A percentile compares a stretch with the other conserved stretches of the same genome.
phyloP scores from a whole-genome alignment of 30 jellyfish, hydroid and myxozoan genomes.

The Morbakka virulenta region DNA sequence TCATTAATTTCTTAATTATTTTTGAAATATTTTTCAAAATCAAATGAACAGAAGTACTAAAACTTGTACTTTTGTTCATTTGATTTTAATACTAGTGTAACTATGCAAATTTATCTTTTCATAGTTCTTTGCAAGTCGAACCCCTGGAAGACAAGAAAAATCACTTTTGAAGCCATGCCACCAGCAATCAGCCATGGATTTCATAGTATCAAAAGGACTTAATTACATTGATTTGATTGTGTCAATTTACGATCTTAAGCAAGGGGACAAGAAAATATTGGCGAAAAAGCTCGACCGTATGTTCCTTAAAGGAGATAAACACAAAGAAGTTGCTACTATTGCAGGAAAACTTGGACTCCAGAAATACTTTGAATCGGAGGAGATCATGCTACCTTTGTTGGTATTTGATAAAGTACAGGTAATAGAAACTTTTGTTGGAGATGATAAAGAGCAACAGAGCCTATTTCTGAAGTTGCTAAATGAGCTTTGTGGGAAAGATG shows the following conservation, averaged over 20 bases:
- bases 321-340: conserved; percentile 67
- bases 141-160: neutral
- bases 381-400: conserved; percentile 69
- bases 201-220: conserved; percentile 41
- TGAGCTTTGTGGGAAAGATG: conserved; percentile 66
- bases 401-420: conserved; percentile 85
- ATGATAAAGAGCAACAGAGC: conserved; percentile 45
- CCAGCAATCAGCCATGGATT: conserved; percentile 53
- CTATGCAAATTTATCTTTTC: too few relatives aligned
- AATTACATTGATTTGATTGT: conserved; percentile 7
- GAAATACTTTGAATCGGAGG: conserved; percentile 55
- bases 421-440: conserved; percentile 54
- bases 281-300: conserved; percentile 25
- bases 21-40: too few relatives aligned
- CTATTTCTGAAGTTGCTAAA: conserved; percentile 65
- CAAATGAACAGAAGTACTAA: too few relatives aligned
- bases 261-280: conserved; percentile 44
- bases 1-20: too few relatives aligned
- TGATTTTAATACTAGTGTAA: too few relatives aligned
- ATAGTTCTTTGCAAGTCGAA: neutral
- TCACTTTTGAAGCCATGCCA: neutral
- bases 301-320: conserved; percentile 39
- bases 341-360: conserved; percentile 60
- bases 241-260: conserved; percentile 28
- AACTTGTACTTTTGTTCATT: too few relatives aligned